Evolutionary conservation across 1,140 invertebrate species (phyloP).

Genomic region (Caerostris extrusa): DNA sequence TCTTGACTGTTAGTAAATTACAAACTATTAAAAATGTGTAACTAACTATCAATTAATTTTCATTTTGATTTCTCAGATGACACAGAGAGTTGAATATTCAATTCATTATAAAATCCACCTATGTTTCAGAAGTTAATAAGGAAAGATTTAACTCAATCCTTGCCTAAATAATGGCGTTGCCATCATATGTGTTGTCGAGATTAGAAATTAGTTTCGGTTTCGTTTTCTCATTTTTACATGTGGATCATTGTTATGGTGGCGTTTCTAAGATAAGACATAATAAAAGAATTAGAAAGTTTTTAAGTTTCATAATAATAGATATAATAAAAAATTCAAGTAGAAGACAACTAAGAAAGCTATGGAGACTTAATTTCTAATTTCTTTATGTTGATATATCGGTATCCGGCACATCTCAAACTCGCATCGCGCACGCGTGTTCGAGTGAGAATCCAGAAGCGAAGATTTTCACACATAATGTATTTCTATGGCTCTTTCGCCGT

Average conservation of each 20-base stretch:
- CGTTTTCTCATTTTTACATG: background rate
- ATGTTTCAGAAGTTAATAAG: too few species aligned
- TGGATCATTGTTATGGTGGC: background rate
- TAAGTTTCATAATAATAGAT: background rate
- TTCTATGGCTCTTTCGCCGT: slow-evolving; percentile 60
- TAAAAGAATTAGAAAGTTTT: background rate
- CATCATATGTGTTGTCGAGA: background rate
- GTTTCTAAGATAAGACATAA: background rate
- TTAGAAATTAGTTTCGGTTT: background rate
- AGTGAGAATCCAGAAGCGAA: background rate
- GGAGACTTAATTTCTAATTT: background rate
- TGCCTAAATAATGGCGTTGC: background rate
- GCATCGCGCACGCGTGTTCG: background rate
- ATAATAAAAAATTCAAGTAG: background rate
- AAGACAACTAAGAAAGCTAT: background rate
- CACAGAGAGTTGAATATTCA: too few species aligned
- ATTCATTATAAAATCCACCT: too few species aligned
- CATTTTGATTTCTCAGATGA: too few species aligned
- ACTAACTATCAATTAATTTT: too few species aligned
- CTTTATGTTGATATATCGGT: background rate
- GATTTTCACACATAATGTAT: slow-evolving; percentile 49
- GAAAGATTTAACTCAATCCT: too few species aligned
- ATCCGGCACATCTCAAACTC: background rate
- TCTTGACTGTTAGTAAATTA: too few species aligned
- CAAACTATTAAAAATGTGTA: too few species aligned